Conservation (phyloP, 2,113 vertebrate species). For the Crotalus viridis region DNA sequence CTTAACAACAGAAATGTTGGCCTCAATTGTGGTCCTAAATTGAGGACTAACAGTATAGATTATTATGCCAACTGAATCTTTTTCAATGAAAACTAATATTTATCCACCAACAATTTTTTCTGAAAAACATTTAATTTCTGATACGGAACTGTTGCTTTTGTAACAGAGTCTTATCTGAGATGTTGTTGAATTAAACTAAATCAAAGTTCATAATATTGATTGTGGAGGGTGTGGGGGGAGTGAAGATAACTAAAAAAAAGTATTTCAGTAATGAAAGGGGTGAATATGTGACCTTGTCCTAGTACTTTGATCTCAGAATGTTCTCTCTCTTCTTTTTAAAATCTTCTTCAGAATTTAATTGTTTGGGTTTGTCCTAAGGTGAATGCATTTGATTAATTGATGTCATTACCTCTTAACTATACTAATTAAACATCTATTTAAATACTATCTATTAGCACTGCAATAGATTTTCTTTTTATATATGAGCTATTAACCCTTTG, state of each 20-base stretch:
- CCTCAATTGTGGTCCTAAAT: too few relatives aligned
- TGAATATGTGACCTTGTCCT: conserved; percentile 61
- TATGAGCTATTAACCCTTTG: conserved; percentile 28
- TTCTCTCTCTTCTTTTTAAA: background rate
- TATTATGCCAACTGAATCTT: background rate
- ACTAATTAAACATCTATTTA: conserved; percentile 64
- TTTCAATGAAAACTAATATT: background rate
- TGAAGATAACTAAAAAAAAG: background rate
- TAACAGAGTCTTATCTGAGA: background rate
- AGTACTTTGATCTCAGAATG: conserved; percentile 47
- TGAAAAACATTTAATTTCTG: background rate
- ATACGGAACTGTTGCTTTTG: background rate
- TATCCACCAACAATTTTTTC: background rate
- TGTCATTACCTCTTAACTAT: conserved; percentile 63
- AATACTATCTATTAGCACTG: conserved; percentile 44
- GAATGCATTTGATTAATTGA: conserved; percentile 71
- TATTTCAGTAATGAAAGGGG: background rate
- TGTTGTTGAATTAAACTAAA: background rate
- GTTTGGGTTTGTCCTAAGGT: conserved; percentile 57
- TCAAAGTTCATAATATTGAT: background rate
- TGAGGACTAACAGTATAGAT: background rate
- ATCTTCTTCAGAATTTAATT: conserved; percentile 61
- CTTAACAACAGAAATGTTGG: too few relatives aligned
- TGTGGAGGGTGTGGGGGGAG: background rate
- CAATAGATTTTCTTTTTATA: conserved; percentile 45